Evolutionary conservation across 2,888 invertebrate species (phyloP), one percentile per base, ranked within the genome.

Genomic region (Meandrusa payeni): DNA sequence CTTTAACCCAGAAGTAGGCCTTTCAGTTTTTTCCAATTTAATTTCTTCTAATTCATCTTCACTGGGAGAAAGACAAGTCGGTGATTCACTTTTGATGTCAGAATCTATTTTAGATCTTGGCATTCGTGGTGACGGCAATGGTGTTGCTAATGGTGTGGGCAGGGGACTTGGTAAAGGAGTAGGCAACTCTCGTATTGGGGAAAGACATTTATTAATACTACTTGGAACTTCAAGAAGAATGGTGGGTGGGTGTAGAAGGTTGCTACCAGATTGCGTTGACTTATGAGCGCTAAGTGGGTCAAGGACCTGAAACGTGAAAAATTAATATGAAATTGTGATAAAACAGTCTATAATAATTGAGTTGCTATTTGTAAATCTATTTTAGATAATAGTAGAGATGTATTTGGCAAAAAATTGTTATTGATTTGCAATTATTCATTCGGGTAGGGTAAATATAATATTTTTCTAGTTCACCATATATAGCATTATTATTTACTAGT

Each of bases 181-280:
- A 2, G 94, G 94, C 55, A 94, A 88, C 74, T 94, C 94, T 52
- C 93, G 87, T 52, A 95, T 95, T 0, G 94, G 94, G 36, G 94
- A 94, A 52, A 95, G 89, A 82, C 94, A 94, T 77, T 93, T 93
- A 66, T 91, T 93, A 59, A 92, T 92, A 62, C 89, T 83, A 69
- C 90, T 91, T 24, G 94, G 94, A 56, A 94, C 93, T 88, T 95
- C 94, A 40, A 95, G 88, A 17, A 94, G 89, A 55, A 94, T 94
- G 23, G 93, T 92, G 22, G 94, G 93, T 41, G 93, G 93, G 69
- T 93, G 93, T 24, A 93, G 83, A 32, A 91, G 79, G 67, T 91
- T 93, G 11, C 38, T 43, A 61, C 90, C 89, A 33, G 86, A 71
- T 31, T 85, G 70, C 32, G 83, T 74, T 12, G 88, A 86, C 69